A percentile compares a stretch with the other conserved stretches of the same genome.
Evolutionary conservation across 1,140 invertebrate species (phyloP).

Genomic region (Brachionus asplanchnoidis): DNA sequence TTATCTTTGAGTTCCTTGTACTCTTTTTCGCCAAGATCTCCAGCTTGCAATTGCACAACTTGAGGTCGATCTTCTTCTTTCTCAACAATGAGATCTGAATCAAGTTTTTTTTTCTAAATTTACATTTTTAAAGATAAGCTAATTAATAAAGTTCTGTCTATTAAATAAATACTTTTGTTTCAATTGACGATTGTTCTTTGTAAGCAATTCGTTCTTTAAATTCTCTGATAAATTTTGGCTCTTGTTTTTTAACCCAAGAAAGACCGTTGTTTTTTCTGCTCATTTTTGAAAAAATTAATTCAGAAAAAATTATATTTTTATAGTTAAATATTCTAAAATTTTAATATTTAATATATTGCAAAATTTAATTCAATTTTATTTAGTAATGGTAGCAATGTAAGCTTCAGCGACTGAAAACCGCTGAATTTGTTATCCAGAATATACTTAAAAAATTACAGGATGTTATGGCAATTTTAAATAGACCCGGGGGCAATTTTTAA

Average conservation of each 20-base stretch:
- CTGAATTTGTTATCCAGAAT: too few relatives aligned
- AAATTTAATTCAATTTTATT: background rate
- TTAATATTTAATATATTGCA: background rate
- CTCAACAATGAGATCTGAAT: constrained; percentile 29
- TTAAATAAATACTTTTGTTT: constrained; percentile 47
- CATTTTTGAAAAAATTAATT: background rate
- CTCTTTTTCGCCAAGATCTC: constrained; percentile 39
- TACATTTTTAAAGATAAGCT: background rate
- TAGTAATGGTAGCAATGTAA: background rate
- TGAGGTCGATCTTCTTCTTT: constrained; percentile 34
- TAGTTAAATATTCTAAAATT: too few relatives aligned
- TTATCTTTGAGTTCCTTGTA: background rate
- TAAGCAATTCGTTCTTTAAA: constrained; percentile 52
- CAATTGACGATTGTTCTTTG: constrained; percentile 50
- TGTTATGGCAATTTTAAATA: too few relatives aligned
- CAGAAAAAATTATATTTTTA: background rate
- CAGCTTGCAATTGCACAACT: constrained; percentile 30
- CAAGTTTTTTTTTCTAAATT: constrained; percentile 1
- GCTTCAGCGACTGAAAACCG: too few relatives aligned
- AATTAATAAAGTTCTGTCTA: background rate
- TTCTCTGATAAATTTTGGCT: constrained; percentile 51
- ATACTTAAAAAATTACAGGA: too few relatives aligned
- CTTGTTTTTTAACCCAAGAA: constrained; percentile 48
- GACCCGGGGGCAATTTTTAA: too few relatives aligned
- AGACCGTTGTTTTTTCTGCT: constrained; percentile 12